Percentiles rank a stretch among this genome's conserved stretches.
Conservation (phyloP, 1,140 invertebrate genomes). For the Caenorhabditis brenneri region DNA sequence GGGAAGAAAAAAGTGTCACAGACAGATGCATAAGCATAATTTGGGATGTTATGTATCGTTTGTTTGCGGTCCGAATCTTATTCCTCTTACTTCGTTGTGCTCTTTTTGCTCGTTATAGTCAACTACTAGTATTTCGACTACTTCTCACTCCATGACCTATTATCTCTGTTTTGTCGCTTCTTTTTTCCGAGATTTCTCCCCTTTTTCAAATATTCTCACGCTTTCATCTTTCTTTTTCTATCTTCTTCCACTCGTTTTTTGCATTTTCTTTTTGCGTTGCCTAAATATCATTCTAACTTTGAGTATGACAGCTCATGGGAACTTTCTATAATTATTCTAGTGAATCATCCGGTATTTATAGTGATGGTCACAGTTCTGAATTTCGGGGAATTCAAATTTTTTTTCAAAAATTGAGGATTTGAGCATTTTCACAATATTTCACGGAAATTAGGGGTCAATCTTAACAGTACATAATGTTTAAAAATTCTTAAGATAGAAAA, state of each 20-base stretch:
- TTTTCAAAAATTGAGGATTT: too few relatives aligned
- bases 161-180: conserved; percentile 34
- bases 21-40: conserved; percentile 19
- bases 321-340: too few relatives aligned
- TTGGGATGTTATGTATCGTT: conserved; percentile 15
- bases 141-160: conserved; percentile 29
- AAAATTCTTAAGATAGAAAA: too few relatives aligned
- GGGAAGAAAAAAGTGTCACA: conserved; percentile 1
- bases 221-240: conserved; percentile 22
- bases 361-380: too few relatives aligned
- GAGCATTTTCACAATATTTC: too few relatives aligned
- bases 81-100: not conserved
- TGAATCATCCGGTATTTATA: too few relatives aligned
- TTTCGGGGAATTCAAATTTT: too few relatives aligned
- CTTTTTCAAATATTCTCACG: conserved; percentile 32
- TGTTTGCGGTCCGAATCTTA: not conserved
- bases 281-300: not conserved
- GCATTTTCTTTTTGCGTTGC: not conserved
- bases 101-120: conserved; percentile 25
- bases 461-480: too few relatives aligned
- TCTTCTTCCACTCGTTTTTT: conserved; percentile 25
- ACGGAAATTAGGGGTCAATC: too few relatives aligned
- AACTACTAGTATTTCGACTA: conserved; percentile 8
- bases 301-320: too few relatives aligned
- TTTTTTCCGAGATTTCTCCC: not conserved